Evolutionary conservation across 2,888 invertebrate genomes (phyloP), one percentile per base, ranked within the genome.

Genomic region (Tinea semifulvella): DNA sequence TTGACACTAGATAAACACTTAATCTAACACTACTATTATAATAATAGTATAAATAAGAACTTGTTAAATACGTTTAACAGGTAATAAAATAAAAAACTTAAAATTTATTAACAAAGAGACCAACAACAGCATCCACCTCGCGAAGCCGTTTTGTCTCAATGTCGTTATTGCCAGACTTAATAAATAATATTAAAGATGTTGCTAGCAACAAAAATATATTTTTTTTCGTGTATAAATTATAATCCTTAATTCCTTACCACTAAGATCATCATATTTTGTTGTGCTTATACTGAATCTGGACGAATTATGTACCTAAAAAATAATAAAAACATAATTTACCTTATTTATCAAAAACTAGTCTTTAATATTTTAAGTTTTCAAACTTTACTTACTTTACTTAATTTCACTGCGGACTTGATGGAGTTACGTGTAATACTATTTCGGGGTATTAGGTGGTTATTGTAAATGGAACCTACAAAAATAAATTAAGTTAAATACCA

Each of bases 341-440:
- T 6, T 11, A 10, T 31, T 35, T 16, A 8, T 35, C 3, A 31
- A 7, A 28, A 44, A 4, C 10, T 2, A 19, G 35, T 6, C 18
- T 14, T 20, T 3, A 14, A 20, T 11, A 26, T 6, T 13, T 14
- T 3, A 11, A 27, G 11, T 22, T 36, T n/a, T 4, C 4, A n/a
- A 19, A 20, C 18, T 14, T 38, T 44, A 59, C 68, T 61, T 54
- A 79, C 80, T 60, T 72, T 77, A 52, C 74, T 58, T 61, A 80
- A 67, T 57, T 65, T 63, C 51, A 77, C 71, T 50, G 76, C 72
- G 50, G 74, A 63, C 55, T 76, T 62, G 58, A 62, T 63, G 44
- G 75, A 74, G 56, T 75, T 76, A 51, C 71, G 70, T 46, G 75
- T 58, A 62, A 75, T 66, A 63, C 69, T 76, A 63, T 71, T 71